Conservation (phyloP, 2,888 invertebrate genomes). For the Macrophya annulata region DNA sequence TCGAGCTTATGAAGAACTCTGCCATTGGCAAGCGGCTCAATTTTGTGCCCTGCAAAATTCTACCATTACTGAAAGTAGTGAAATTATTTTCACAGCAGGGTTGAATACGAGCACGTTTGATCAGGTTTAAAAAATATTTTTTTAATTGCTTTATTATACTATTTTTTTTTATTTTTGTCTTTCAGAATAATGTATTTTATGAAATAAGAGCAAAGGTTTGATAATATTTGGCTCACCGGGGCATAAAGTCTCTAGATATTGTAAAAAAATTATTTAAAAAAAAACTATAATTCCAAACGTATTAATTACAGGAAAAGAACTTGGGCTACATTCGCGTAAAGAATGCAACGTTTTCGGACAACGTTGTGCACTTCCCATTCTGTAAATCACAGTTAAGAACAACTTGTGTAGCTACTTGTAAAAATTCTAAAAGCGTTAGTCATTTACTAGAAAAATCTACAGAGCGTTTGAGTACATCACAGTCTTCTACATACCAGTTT, state of each 20-base stretch:
- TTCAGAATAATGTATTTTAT: neutral
- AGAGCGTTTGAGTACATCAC: conserved; percentile 60
- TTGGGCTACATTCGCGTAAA: conserved; percentile 72
- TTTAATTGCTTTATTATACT: neutral
- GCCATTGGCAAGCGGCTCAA: conserved; percentile 66
- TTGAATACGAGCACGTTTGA: conserved; percentile 64
- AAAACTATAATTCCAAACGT: neutral
- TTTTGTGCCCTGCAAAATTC: conserved; percentile 65
- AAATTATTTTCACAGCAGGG: conserved; percentile 66
- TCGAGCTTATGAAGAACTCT: conserved; percentile 65
- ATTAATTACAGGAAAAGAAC: conserved; percentile 62
- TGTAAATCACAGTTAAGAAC: conserved; percentile 78
- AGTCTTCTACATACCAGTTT: conserved; percentile 84
- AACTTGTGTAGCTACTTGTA: conserved; percentile 80
- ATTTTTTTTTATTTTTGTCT: neutral
- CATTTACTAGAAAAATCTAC: conserved; percentile 68
- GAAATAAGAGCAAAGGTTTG: neutral
- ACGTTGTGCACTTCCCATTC: conserved; percentile 69
- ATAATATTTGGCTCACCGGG: neutral
- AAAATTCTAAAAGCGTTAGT: conserved; percentile 74
- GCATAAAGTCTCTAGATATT: neutral
- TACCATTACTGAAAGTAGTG: conserved; percentile 58
- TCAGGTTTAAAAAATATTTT: conserved; percentile 58
- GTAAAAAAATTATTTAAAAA: neutral
- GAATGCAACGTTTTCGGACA: conserved; percentile 79